These are phyloP conservation scores for Tiaroga cobitis DNA, from an alignment of 2,797 vertebrate genomes.

Conservation along the genomic window DNA sequence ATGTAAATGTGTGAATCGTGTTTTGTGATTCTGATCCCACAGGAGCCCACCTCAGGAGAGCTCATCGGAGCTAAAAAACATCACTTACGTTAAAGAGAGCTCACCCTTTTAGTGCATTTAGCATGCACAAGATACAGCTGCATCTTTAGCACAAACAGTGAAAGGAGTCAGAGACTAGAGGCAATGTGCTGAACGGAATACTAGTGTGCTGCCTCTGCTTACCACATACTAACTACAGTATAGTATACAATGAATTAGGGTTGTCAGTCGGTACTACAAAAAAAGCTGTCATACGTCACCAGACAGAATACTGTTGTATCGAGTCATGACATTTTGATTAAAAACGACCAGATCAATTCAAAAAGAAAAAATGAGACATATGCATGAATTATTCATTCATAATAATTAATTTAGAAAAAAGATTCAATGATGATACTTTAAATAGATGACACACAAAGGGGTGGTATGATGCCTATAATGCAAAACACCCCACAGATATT, in stretches of 20 bases:
- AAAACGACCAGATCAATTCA: too few species aligned
- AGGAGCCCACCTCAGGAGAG: constrained; percentile 47
- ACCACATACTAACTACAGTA: neutral
- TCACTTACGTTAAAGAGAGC: constrained; percentile 48
- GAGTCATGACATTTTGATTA: too few species aligned
- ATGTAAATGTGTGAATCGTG: constrained; percentile 9
- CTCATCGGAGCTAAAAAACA: constrained; percentile 52
- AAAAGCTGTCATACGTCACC: too few species aligned
- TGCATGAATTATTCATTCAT: too few species aligned
- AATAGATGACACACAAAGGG: too few species aligned
- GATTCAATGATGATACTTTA: too few species aligned
- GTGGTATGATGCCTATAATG: too few species aligned
- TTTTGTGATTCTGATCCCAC: constrained; percentile 19
- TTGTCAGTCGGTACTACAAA: neutral
- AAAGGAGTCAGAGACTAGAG: constrained; percentile 3
- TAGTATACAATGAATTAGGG: neutral
- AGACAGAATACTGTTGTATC: too few species aligned
- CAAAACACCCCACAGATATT: too few species aligned
- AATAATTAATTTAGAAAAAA: too few species aligned
- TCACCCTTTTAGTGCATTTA: constrained; percentile 39
- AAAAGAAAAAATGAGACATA: too few species aligned
- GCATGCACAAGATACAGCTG: constrained; percentile 43
- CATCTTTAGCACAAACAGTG: constrained; percentile 42
- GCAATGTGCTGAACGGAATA: neutral
- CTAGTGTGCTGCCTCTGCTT: neutral